Evolutionary conservation across 2,797 vertebrate species (phyloP), one percentile per base, ranked within the genome.

Genomic region (Typhlichthys eigenmanni): DNA sequence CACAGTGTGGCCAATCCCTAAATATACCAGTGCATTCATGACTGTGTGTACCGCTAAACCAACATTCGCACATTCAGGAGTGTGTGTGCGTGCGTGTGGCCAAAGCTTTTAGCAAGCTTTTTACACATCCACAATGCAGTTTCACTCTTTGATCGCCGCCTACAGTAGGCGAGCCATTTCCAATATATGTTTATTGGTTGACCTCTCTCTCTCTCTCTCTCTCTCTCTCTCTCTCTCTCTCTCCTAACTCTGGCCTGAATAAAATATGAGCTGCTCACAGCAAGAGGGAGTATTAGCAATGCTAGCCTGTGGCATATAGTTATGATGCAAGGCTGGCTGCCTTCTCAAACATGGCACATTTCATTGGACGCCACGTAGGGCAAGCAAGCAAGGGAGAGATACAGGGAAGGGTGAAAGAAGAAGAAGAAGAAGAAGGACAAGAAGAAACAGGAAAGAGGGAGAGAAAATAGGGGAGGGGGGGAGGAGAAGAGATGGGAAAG

Each of bases 271-370:
- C 57, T 54, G 60, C 63, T 80, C 69, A 74, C 24, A 55, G 74
- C 53, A 3, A 66, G 60, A 72, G 58, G 58, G 59, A 68, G 62
- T 77, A 79, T 76, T 71, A 80, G 66, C 69, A 82, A 76, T 68
- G 71, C 72, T 69, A 68, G 74, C 72, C 64, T 67, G 62, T 62
- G 69, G 57, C 58, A 50, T 10, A 47, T 46, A 32, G 59, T 72
- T 80, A 70, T 80, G 55, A 79, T 68, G 72, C 62, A 78, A 72
- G 63, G 68, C 76, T 71, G 74, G 47, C 53, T 47, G 16, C 56
- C 64, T 45, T 60, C 12, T 58, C 14, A 58, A 64, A 9, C 60
- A 60, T 38, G 5, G 13, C 58, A 68, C 14, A 29, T 53, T 75
- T 77, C 67, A 69, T 56, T 8, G 51, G 19, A 53, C 16, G 57